Conservation (phyloP, 2,113 vertebrate genomes). For the Nannospalax galili region DNA sequence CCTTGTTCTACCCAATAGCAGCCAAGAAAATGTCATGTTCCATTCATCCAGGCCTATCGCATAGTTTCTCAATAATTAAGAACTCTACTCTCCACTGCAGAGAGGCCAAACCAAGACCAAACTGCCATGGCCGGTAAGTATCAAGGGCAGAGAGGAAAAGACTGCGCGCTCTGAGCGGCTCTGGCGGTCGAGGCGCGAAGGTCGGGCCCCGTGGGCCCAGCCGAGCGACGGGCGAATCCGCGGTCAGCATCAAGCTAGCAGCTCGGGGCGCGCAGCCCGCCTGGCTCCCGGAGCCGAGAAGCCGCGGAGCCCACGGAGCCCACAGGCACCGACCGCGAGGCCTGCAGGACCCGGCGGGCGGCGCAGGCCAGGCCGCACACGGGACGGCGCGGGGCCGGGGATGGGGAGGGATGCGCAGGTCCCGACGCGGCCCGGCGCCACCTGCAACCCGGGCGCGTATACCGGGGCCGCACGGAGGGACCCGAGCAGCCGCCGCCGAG, state of each 20-base stretch:
- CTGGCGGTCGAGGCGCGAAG: background rate
- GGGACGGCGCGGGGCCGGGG: background rate
- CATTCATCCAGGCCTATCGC: background rate
- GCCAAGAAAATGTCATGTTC: constrained; percentile 22
- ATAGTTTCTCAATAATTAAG: constrained; percentile 63
- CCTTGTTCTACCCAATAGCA: background rate
- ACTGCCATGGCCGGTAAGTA: constrained; percentile 25
- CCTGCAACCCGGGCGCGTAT: too few relatives aligned
- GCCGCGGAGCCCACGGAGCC: too few relatives aligned
- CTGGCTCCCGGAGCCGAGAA: background rate
- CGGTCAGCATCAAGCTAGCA: constrained; percentile 77
- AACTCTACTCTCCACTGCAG: constrained; percentile 60
- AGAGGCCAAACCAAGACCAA: background rate
- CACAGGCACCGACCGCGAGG: too few relatives aligned
- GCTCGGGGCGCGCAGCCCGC: background rate
- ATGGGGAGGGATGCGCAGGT: background rate
- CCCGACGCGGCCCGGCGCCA: constrained; percentile 42
- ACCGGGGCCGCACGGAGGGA: constrained; percentile 5
- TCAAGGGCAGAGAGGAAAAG: background rate
- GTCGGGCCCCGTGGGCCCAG: background rate
- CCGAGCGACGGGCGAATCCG: constrained; percentile 79
- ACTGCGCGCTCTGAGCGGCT: background rate
- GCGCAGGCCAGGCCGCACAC: background rate
- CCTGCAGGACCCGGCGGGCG: background rate
- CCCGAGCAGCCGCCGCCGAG: background rate